Evolutionary conservation across 2,113 vertebrate genomes (phyloP), one percentile per base, ranked within the genome.

Genomic region (Thinocorus orbignyianus): DNA sequence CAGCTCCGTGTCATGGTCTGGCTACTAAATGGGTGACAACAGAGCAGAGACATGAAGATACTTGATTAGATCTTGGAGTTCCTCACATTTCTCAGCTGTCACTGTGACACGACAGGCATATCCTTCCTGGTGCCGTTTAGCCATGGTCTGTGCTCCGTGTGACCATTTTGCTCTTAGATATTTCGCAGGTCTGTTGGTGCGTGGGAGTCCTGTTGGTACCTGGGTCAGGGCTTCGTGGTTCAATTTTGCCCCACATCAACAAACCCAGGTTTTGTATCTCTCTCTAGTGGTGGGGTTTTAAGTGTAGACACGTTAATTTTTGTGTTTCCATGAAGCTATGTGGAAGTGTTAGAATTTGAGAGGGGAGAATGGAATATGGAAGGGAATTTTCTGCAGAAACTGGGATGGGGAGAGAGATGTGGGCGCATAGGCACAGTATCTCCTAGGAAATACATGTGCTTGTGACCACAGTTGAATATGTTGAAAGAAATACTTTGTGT

Each of bases 131-230:
- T 90, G 72, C 37, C 9, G 0, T 41, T 58, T 17, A 86, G 60
- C 74, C 44, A 22, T 8, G 73, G 46, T 41, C 86, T 9, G 26
- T 49, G 72, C 37, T 23, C 13, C 20, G 51, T 44, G 42, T 68
- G 58, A 13, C 72, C 24, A 0, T 20, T 26, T 9, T 9, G 3
- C 68, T 87, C 81, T 12, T 4, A 24, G 39, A 46, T 48, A 62
- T 62, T 77, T 31, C 35, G 4, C 24, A 31, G 26, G 30, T 42
- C 79, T 73, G 0, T 2, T 2, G 17, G 49, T 30, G 17, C 1
- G 1, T 1, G 4, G 35, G 48, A 64, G 39, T 33, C 33, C 26
- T 31, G 57, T 25, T 44, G 31, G 26, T 37, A 16, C 10, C 20
- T 37, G 44, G 1, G 4, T 5, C 1, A 8, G 39, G 51, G 30